Conservation (phyloP, 2,113 vertebrate species). For the Marmota monax region DNA sequence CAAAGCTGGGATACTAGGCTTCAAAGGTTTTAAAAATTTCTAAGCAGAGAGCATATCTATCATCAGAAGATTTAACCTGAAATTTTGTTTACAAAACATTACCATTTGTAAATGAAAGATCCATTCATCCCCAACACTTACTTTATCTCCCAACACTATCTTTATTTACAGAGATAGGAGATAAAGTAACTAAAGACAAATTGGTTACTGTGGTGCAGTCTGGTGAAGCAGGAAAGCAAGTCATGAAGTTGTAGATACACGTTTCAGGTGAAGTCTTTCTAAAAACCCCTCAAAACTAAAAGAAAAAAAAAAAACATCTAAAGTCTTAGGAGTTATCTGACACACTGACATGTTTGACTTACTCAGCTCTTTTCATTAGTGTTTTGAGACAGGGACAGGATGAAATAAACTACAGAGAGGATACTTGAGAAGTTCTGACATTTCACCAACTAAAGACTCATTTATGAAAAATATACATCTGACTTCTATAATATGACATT, state of each 20-base stretch:
- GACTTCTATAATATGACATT: not conserved
- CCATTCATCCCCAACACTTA: not conserved
- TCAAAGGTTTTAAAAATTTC: not conserved
- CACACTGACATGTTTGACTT: not conserved
- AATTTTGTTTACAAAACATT: constrained; percentile 19
- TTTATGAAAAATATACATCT: not conserved
- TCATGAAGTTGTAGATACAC: not conserved
- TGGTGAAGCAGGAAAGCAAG: not conserved
- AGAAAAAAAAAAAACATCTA: not conserved
- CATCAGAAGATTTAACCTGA: not conserved
- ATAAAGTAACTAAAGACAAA: not conserved
- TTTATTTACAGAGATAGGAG: constrained; percentile 6
- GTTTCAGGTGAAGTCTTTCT: not conserved
- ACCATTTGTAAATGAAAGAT: not conserved
- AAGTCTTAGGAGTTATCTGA: not conserved
- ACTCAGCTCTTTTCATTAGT: not conserved
- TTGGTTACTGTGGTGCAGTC: not conserved
- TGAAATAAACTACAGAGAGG: not conserved
- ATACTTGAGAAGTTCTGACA: not conserved
- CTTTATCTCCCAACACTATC: not conserved
- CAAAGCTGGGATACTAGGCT: not conserved
- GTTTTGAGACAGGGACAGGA: not conserved
- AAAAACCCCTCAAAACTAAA: not conserved
- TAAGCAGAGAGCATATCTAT: not conserved
- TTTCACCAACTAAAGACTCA: not conserved